Conservation (phyloP, 2,797 vertebrate species). For the Sebastes goodei region DNA sequence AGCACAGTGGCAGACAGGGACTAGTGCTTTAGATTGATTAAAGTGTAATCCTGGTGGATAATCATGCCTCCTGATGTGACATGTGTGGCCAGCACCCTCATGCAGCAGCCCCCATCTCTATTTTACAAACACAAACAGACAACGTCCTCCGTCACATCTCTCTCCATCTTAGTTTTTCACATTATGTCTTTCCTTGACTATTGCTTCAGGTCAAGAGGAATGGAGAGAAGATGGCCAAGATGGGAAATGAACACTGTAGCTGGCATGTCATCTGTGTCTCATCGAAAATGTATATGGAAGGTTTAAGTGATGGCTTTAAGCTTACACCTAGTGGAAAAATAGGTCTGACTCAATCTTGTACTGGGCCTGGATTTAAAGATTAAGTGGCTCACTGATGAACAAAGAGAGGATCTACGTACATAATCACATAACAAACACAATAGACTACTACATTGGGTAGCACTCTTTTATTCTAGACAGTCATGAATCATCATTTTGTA, state of each 20-base stretch:
- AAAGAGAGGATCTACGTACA: neutral
- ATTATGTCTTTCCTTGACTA: neutral
- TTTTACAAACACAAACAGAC: constrained; percentile 33
- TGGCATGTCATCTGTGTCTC: constrained; percentile 10
- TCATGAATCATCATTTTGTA: neutral
- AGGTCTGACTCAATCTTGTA: neutral
- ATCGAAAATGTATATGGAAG: neutral
- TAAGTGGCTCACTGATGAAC: neutral
- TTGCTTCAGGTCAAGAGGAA: constrained; percentile 31
- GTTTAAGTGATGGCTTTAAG: neutral
- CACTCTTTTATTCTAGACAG: neutral
- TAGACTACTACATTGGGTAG: neutral
- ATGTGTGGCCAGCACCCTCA: constrained; percentile 56
- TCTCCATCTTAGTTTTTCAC: neutral
- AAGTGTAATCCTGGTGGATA: constrained; percentile 80
- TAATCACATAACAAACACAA: neutral
- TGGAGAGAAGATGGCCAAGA: constrained; percentile 1
- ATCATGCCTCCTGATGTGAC: constrained; percentile 75
- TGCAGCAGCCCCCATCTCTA: neutral
- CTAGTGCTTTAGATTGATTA: constrained; percentile 79
- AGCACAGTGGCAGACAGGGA: constrained; percentile 71
- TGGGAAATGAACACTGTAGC: constrained; percentile 23
- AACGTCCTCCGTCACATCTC: neutral
- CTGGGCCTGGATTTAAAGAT: too few species aligned
- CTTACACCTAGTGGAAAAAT: neutral